phyloP scores from a whole-genome alignment of 1,140 invertebrate genomes.

The Doryteuthis pealeii region DNA sequence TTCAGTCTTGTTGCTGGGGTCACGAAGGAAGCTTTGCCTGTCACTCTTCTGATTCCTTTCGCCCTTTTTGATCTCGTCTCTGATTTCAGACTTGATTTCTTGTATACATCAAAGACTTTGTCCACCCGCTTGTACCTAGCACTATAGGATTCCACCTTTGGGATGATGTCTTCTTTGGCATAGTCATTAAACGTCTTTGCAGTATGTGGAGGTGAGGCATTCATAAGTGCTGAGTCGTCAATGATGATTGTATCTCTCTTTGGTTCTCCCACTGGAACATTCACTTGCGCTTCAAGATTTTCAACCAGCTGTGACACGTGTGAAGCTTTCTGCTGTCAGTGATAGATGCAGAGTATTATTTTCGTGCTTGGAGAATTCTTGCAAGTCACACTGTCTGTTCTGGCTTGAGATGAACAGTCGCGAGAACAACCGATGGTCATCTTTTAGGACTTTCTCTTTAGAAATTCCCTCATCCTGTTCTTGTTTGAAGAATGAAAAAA shows the following conservation, averaged over 20 bases:
- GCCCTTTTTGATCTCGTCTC: constrained; percentile 12
- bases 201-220: constrained; percentile 20
- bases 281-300: constrained; percentile 16
- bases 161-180: constrained; percentile 19
- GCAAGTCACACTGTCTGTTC: constrained; percentile 23
- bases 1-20: constrained; percentile 33
- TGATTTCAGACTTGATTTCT: too few species aligned
- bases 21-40: constrained; percentile 24
- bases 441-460: constrained; percentile 8
- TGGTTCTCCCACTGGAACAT: constrained; percentile 13
- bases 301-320: constrained; percentile 23
- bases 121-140: constrained; percentile 18
- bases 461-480: neutral
- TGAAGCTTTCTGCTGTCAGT: constrained; percentile 25
- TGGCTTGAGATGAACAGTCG: constrained; percentile 6
- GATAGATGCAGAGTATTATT: constrained; percentile 24
- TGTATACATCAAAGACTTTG: constrained; percentile 29
- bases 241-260: constrained; percentile 19
- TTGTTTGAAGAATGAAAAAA: constrained; percentile 12
- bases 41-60: constrained; percentile 28
- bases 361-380: constrained; percentile 24
- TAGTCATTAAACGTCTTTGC: constrained; percentile 29
- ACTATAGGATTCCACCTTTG: constrained; percentile 23
- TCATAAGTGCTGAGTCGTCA: constrained; percentile 27
- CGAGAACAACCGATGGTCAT: too few species aligned